phyloP scores from a whole-genome alignment of 2,888 invertebrate genomes.

The Terebella lapidaria region DNA sequence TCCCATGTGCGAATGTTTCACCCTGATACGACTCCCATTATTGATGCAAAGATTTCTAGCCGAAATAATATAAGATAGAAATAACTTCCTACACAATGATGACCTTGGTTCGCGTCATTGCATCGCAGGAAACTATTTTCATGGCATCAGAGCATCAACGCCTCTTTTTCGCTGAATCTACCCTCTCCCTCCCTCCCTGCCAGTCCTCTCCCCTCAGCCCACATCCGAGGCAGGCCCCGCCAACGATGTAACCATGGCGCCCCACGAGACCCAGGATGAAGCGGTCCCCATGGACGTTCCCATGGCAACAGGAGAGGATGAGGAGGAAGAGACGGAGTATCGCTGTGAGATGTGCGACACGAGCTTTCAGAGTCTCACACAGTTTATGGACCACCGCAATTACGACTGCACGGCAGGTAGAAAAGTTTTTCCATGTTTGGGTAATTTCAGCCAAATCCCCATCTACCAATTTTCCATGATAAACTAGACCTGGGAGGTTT shows the following conservation, averaged over 20 bases:
- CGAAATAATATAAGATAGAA: too few species aligned
- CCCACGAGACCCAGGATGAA: neutral
- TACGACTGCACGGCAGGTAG: slow-evolving; percentile 34
- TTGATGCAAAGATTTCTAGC: too few species aligned
- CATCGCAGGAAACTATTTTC: too few species aligned
- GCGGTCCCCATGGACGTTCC: slow-evolving; percentile 1
- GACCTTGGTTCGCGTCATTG: too few species aligned
- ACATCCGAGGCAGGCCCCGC: too few species aligned
- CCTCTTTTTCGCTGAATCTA: too few species aligned
- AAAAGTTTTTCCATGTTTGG: slow-evolving; percentile 3
- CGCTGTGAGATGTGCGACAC: slow-evolving; percentile 39
- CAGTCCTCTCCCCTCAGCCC: too few species aligned
- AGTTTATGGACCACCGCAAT: slow-evolving; percentile 47
- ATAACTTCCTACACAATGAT: too few species aligned
- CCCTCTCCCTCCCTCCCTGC: too few species aligned
- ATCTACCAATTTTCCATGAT: slow-evolving; percentile 9
- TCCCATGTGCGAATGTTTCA: too few species aligned
- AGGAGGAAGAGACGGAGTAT: slow-evolving; percentile 13
- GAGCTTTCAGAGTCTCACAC: slow-evolving; percentile 34
- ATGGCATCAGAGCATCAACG: too few species aligned
- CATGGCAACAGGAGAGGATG: slow-evolving; percentile 5
- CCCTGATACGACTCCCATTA: too few species aligned
- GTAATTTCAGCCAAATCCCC: slow-evolving; percentile 5
- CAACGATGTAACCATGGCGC: neutral
- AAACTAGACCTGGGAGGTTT: neutral